Conservation (phyloP, 2,113 vertebrate genomes). For the Myrmecobius fasciatus region DNA sequence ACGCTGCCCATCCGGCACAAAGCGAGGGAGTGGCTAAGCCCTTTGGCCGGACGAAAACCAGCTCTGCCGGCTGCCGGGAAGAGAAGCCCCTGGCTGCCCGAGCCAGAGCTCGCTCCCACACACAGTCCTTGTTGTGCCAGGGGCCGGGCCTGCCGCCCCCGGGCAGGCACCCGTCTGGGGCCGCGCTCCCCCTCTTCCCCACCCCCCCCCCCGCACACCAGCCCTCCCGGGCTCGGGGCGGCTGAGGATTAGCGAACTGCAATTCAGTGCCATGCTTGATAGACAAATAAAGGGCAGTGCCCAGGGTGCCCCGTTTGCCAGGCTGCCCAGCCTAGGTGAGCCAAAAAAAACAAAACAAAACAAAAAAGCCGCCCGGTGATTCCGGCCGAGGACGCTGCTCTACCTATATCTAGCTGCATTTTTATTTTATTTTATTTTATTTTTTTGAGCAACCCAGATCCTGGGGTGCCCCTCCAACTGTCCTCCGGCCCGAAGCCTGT, state of each 20-base stretch:
- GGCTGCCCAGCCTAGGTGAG: conserved; percentile 81
- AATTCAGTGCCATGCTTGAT: conserved; percentile 86
- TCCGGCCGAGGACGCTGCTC: conserved; percentile 69
- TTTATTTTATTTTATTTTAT: background rate
- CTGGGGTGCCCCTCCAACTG: conserved; percentile 59
- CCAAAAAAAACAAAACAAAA: conserved; percentile 19
- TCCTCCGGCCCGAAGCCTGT: conserved; percentile 13
- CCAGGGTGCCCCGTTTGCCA: conserved; percentile 79
- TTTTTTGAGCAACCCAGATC: conserved; percentile 49
- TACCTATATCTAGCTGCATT: conserved; percentile 57
- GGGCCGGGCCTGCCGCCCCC: background rate
- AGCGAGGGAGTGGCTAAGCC: conserved; percentile 68
- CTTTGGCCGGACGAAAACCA: conserved; percentile 76
- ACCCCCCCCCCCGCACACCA: conserved; percentile 68
- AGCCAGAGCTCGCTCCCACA: conserved; percentile 58
- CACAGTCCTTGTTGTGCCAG: conserved; percentile 66
- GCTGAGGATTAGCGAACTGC: conserved; percentile 84
- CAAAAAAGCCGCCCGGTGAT: conserved; percentile 79
- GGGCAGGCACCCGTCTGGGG: conserved; percentile 43
- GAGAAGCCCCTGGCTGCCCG: too few relatives aligned
- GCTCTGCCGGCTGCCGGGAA: conserved; percentile 74
- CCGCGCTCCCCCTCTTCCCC: conserved; percentile 69
- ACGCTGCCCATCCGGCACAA: conserved; percentile 60
- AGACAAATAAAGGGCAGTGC: conserved; percentile 78
- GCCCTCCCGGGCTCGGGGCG: conserved; percentile 68